These are phyloP conservation scores for Catharus bicknelli DNA, from an alignment of 2,113 vertebrate genomes.

Conservation along the genomic window DNA sequence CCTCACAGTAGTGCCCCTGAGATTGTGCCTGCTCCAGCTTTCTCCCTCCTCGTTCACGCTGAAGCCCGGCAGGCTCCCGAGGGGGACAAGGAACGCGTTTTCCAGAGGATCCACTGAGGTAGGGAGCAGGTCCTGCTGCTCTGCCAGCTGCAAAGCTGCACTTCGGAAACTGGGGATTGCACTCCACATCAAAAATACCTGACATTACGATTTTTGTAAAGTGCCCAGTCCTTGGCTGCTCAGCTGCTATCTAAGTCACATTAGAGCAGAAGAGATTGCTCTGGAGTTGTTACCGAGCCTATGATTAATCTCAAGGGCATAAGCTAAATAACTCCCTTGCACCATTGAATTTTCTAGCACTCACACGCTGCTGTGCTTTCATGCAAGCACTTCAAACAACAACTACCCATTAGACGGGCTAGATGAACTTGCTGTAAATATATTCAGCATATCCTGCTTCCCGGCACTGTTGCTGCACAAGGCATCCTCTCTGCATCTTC, in stretches of 20 bases:
- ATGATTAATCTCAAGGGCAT: conserved; percentile 43
- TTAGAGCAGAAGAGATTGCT: neutral
- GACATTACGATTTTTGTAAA: neutral
- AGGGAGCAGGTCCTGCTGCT: neutral
- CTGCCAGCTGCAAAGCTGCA: neutral
- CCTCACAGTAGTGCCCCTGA: neutral
- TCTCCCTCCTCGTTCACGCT: neutral
- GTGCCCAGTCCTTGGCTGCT: neutral
- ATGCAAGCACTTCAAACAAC: conserved; percentile 27
- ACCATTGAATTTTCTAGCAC: neutral
- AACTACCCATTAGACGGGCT: conserved; percentile 27
- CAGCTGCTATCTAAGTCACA: neutral
- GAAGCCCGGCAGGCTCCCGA: neutral
- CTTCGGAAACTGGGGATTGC: neutral
- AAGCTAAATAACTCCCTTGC: conserved; percentile 11
- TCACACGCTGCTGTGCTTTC: neutral
- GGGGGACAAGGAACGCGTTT: neutral
- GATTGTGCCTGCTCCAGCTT: neutral
- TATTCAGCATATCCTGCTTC: neutral
- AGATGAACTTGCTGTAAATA: neutral
- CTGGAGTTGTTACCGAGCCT: neutral
- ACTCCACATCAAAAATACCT: neutral
- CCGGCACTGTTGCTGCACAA: rapidly evolving
- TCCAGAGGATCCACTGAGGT: neutral
- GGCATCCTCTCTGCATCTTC: neutral